Evolutionary conservation across 2,113 vertebrate genomes (phyloP), one percentile per base, ranked within the genome.

Genomic region (Oxygymnocypris stewartii): DNA sequence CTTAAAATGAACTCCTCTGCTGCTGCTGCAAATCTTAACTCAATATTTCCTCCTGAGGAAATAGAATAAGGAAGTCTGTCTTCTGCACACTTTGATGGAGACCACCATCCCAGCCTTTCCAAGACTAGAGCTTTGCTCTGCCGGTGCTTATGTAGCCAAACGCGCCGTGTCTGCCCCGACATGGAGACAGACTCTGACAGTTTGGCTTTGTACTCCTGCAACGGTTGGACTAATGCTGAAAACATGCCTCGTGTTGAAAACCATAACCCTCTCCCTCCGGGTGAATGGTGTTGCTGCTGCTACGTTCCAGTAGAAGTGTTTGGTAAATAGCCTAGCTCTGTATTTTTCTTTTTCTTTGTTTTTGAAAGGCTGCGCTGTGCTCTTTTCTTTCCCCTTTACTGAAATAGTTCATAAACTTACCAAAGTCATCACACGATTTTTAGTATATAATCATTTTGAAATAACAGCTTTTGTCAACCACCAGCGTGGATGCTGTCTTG

Each of bases 401-500:
- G 87, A 89, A 93, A 91, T 89, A 91, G 90, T 95, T 96, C 92
- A 92, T 95, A 92, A 96, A 96, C 92, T 88, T 92, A 90, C 93
- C 94, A 94, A 93, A 92, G 90, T 90, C 91, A 93, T 96, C 94
- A 93, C 93, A 93, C 65, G 47, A 91, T 96, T 90, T 95, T 96
- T 93, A 93, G 94, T 94, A 89, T 93, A 93, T 96, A 97, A 96
- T 97, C 95, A 95, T 97, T 93, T 96, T 93, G 95, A 96, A 98
- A 97, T 96, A 97, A 96, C 94, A 95, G 94, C 95, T 96, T 96
- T 96, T 96, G 90, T 94, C 92, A 94, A 94, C 95, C 95, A 95
- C 96, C 92, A 94, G 92, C 96, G 97, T 97, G 95, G 96, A 96
- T 96, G 95, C 96, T 93, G 94, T 95, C 95, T 92, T 98, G 96